phyloP scores from a whole-genome alignment of 2,113 vertebrate genomes.

The Syrmaticus mikado region DNA sequence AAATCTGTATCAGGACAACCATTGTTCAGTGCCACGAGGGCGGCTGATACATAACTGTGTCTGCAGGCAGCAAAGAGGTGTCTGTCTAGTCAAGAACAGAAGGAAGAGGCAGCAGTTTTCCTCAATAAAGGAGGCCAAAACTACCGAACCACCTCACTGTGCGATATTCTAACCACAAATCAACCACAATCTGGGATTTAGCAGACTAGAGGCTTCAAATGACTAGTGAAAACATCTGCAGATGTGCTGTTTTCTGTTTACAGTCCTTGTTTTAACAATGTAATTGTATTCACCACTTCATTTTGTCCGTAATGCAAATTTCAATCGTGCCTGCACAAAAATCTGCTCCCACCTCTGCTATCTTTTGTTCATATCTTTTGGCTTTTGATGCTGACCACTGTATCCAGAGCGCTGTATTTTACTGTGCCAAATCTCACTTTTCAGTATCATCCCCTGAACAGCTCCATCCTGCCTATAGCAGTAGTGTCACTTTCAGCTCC shows the following conservation, averaged over 20 bases:
- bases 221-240: neutral
- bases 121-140: neutral
- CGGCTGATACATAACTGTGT: rapidly evolving
- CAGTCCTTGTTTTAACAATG: neutral
- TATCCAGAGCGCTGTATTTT: neutral
- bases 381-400: neutral
- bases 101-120: neutral
- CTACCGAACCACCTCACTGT: neutral
- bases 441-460: neutral
- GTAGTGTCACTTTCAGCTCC: neutral
- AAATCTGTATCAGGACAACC: neutral
- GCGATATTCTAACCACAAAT: neutral
- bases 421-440: neutral
- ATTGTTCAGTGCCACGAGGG: neutral
- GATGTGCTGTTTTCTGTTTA: neutral
- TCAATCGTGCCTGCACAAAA: neutral
- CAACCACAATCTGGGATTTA: neutral
- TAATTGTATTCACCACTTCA: neutral
- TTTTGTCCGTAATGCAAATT: neutral
- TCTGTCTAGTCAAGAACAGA: neutral
- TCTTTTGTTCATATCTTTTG: neutral
- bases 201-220: neutral
- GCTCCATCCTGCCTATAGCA: neutral
- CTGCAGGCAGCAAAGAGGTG: neutral
- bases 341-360: neutral